Evolutionary conservation across 2,113 vertebrate species (phyloP), one percentile per base, ranked within the genome.

Genomic region (Mus spicilegus): DNA sequence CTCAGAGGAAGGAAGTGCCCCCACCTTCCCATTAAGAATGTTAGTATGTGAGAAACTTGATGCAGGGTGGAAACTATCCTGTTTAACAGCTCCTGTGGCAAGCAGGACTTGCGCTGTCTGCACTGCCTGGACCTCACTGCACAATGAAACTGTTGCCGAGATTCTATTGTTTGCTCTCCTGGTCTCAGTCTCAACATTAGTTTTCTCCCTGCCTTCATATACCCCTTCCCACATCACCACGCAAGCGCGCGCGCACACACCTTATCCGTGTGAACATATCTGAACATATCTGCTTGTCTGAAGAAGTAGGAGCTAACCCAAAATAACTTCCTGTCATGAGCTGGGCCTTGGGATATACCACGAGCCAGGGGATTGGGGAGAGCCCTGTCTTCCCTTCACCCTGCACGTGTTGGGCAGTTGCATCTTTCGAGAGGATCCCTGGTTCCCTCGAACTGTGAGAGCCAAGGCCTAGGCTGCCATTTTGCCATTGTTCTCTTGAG

Each of bases 381-480:
- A 82, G 56, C 56, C 2, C 65, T 4, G 0, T 0, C 56, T 67
- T 20, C 14, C 9, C 42, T 17, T 28, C 33, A 11, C 33, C 42
- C 11, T 84, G 63, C 8, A 3, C 33, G 30, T 33, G 30, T 36
- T 69, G 67, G 30, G 70, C 22, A n/a, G 0, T 39, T 10, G 39
- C 19, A 5, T 65, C 0, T 39, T 17, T 49, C 22, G 3, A 49
- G 73, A 63, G n/a, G 1, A 6, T 7, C 51, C n/a, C 12, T 39
- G 51, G 2, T 11, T 58, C 36, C 46, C 7, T 1, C 12, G 22
- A 54, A 16, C 9, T 0, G 24, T 4, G 12, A 46, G 17, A 56
- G 46, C 46, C 76, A 10, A 80, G 61, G 81, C 61, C 61, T 56
- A 16, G 51, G 65, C 70, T 22, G 1, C 33, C 87, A 11, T 61